Base-by-base conservation (phyloP, 2,113 vertebrate species). In the Polyodon spathula region DNA sequence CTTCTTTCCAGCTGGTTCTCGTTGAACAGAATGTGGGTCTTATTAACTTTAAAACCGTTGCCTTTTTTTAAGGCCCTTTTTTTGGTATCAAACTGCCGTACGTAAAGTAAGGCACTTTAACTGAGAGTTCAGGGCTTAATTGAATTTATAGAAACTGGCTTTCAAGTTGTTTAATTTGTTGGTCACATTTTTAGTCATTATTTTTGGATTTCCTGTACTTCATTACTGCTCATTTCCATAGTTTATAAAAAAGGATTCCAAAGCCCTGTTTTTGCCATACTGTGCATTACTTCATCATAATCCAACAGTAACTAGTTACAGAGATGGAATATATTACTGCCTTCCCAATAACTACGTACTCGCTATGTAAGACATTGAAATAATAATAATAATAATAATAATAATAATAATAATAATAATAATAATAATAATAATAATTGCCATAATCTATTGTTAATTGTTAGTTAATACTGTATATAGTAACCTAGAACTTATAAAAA, bases 271-370 rank as follows among this genome's bases (percentile, higher is more conserved):
- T 6, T 38, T 40, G 38, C 27, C 8, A 6, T 40, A 17, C 27
- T 59, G 42, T 61, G 12, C 59, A 15, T 46, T 52, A 46, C 8
- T 12, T 46, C 37, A 40, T 61, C n/a, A n/a, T n/a, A n/a, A n/a
- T n/a, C 59, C 59, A 61, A 48, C 8, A 14, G 11, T 40, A 61
- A 61, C 52, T 61, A 46, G 44, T 52, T 40, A 14, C 59, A 61
- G 59, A 37, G 39, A 46, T n/a, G n/a, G n/a, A n/a, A n/a, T n/a
- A n/a, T n/a, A n/a, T n/a, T n/a, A n/a, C n/a, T n/a, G n/a, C n/a
- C n/a, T n/a, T n/a, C n/a, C n/a, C n/a, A n/a, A n/a, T n/a, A n/a
- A n/a, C n/a, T n/a, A n/a, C n/a, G n/a, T n/a, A n/a, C n/a, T n/a
- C n/a, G n/a, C n/a, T 44, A 44, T 44, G 43, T 44, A 44, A 44